phyloP scores from a whole-genome alignment of 2,888 invertebrate genomes.

The Camptogramma bilineatum region DNA sequence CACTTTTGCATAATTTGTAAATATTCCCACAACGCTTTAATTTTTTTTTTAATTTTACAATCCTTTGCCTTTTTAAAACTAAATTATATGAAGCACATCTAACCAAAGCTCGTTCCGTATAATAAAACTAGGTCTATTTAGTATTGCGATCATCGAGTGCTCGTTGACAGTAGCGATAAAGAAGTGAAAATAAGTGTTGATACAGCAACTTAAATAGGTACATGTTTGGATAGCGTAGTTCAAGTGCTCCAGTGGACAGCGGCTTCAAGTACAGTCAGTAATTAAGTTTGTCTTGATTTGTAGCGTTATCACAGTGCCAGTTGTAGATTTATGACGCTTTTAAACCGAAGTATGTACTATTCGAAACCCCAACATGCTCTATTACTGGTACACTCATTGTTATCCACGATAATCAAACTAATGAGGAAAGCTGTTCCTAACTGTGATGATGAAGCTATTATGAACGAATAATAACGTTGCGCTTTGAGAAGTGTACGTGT shows the following conservation, averaged over 20 bases:
- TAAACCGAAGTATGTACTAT: constrained; percentile 25
- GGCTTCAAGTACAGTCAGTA: constrained; percentile 51
- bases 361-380: constrained; percentile 7
- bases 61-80: not conserved
- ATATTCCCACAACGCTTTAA: not conserved
- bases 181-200: constrained; percentile 5
- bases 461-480: no score
- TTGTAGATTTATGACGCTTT: constrained; percentile 65
- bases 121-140: not conserved
- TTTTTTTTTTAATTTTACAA: not conserved
- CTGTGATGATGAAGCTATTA: not conserved
- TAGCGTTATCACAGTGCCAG: constrained; percentile 66
- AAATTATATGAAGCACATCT: not conserved
- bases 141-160: not conserved
- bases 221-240: constrained; percentile 1
- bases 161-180: constrained; percentile 1
- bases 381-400: constrained; percentile 14
- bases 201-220: not conserved
- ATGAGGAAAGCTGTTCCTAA: not conserved
- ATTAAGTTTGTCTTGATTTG: constrained; percentile 74
- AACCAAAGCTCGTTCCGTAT: not conserved
- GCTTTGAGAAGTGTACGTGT: no score
- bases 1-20: no score
- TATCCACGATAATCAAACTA: constrained; percentile 4
- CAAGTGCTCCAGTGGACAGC: constrained; percentile 25